A percentile compares a stretch with the other conserved stretches of the same genome.
Conservation (phyloP, 2,113 vertebrate genomes). For the Bufo bufo region DNA sequence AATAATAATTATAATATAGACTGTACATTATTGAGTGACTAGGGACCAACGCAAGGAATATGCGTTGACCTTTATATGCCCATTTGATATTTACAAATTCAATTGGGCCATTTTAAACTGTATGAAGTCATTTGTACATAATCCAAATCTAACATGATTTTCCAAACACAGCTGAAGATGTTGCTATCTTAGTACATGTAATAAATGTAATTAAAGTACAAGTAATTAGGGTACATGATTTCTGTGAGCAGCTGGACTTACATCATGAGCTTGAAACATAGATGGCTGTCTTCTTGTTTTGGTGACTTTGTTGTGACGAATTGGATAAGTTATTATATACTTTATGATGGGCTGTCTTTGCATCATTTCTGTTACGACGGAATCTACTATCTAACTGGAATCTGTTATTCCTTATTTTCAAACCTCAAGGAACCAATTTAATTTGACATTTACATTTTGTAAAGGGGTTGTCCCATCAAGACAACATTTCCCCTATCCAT, state of each 20-base stretch:
- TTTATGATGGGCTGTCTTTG: too few species aligned
- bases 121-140: slow-evolving; percentile 6
- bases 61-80: not conserved
- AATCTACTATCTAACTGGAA: too few species aligned
- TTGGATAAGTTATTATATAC: not conserved
- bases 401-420: not conserved
- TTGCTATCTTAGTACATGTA: not conserved
- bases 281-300: not conserved
- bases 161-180: not conserved
- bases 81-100: not conserved
- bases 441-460: not conserved
- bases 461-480: too few species aligned
- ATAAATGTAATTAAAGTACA: not conserved
- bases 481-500: too few species aligned
- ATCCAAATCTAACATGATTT: not conserved
- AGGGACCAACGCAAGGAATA: not conserved
- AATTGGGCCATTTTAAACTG: not conserved
- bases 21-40: not conserved
- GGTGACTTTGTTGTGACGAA: not conserved
- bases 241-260: slow-evolving; percentile 10
- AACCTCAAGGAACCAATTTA: too few species aligned
- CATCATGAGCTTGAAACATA: not conserved
- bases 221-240: not conserved
- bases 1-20: too few species aligned
- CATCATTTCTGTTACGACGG: not conserved